A percentile compares a stretch with the other conserved stretches of the same genome.
These are phyloP conservation scores for Cercopithecus mona DNA, from an alignment of 2,113 vertebrate genomes.

Conservation along the genomic window DNA sequence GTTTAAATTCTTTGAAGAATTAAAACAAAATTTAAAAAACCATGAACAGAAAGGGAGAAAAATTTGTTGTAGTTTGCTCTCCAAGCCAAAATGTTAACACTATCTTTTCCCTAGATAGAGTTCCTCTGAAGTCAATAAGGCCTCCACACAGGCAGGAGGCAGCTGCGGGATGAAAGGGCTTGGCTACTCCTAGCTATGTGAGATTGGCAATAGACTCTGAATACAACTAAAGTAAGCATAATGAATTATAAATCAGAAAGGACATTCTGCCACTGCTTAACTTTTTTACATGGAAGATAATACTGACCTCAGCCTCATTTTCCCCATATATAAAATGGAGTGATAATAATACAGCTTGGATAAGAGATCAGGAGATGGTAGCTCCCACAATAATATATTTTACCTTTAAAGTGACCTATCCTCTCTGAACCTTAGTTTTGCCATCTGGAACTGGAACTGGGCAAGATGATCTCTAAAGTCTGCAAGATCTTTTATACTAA, in stretches of 20 bases:
- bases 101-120: conserved; percentile 32
- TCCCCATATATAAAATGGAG: conserved; percentile 56
- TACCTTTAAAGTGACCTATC: neutral
- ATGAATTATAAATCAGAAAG: conserved; percentile 36
- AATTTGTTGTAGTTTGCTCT: conserved; percentile 53
- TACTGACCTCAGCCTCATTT: conserved; percentile 9
- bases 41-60: conserved; percentile 45
- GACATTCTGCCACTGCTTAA: neutral
- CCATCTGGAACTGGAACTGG: neutral
- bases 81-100: conserved; percentile 56
- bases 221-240: neutral
- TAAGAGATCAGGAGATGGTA: neutral
- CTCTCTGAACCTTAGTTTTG: neutral
- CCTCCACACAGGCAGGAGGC: conserved; percentile 31
- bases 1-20: conserved; percentile 26
- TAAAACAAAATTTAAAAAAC: neutral
- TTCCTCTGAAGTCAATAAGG: conserved; percentile 59
- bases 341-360: neutral
- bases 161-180: conserved; percentile 57
- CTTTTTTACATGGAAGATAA: neutral
- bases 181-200: neutral
- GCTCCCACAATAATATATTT: neutral
- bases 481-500: neutral
- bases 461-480: neutral
- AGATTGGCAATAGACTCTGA: conserved; percentile 2